A percentile compares a stretch with the other conserved stretches of the same genome.
Conservation (phyloP, 2,797 vertebrate species). For the Sciurus vulgaris region DNA sequence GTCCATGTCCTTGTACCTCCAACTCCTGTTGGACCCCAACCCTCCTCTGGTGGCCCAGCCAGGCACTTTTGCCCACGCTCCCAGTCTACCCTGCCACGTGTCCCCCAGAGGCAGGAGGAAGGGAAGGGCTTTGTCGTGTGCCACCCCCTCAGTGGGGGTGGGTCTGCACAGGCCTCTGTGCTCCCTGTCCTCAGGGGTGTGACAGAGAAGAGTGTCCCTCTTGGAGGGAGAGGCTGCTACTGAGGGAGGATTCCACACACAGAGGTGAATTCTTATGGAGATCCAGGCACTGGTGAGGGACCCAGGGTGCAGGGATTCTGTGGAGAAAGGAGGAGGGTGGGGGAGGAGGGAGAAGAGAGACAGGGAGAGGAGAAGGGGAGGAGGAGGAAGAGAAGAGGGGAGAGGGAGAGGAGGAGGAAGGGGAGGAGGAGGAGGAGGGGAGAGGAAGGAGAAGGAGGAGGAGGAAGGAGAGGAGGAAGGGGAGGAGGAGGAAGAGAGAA, state of each 20-base stretch:
- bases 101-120: background rate
- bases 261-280: background rate
- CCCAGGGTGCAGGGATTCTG: background rate
- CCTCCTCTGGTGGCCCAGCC: background rate
- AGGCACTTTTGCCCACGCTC: background rate
- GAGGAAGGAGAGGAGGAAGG: background rate
- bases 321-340: no score
- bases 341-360: no score
- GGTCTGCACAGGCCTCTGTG: conserved; percentile 18
- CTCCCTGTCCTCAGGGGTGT: background rate
- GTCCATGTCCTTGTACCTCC: no score
- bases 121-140: background rate
- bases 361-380: no score
- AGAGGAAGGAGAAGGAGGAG: no score
- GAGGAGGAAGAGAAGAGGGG: no score
- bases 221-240: background rate
- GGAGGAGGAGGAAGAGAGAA: background rate
- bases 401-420: rapidly evolving
- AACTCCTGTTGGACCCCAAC: background rate
- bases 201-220: background rate
- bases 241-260: background rate
- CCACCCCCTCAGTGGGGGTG: background rate
- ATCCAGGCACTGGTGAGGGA: background rate
- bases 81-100: background rate
- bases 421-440: rapidly evolving